Evolutionary conservation across 2,888 invertebrate species (phyloP).

Genomic region (Pyrrhia umbra): DNA sequence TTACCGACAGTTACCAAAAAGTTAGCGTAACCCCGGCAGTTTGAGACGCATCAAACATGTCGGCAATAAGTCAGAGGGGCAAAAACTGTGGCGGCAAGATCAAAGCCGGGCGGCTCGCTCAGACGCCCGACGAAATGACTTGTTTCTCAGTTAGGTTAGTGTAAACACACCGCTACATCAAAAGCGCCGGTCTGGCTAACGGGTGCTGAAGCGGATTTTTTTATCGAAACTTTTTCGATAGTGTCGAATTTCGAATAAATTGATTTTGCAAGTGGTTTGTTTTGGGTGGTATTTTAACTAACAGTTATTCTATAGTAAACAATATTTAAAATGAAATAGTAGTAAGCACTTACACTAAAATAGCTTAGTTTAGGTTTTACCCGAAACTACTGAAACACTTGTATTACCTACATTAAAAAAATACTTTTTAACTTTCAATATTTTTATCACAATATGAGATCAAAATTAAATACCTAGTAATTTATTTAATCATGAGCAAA

Average conservation of each 20-base stretch:
- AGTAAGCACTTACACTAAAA: too few relatives aligned
- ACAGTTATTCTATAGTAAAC: not conserved
- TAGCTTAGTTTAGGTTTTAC: too few relatives aligned
- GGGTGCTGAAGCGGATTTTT: conserved; percentile 48
- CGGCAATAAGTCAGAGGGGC: conserved; percentile 80
- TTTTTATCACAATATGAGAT: too few relatives aligned
- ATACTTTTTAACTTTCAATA: too few relatives aligned
- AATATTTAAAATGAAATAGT: not conserved
- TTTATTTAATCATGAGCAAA: too few relatives aligned
- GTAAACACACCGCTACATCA: conserved; percentile 88
- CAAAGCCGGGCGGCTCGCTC: conserved; percentile 79
- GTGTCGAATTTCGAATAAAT: conserved; percentile 38
- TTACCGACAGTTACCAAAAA: conserved; percentile 66
- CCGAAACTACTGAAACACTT: too few relatives aligned
- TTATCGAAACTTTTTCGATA: conserved; percentile 42
- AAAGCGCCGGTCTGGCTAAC: conserved; percentile 76
- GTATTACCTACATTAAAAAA: too few relatives aligned
- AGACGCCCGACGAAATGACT: conserved; percentile 84
- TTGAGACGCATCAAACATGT: conserved; percentile 70
- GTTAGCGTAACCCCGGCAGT: conserved; percentile 74
- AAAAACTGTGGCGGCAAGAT: conserved; percentile 83
- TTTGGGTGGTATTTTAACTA: not conserved
- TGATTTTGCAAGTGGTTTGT: conserved; percentile 8
- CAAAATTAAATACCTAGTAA: too few relatives aligned
- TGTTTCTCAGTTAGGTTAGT: conserved; percentile 88